phyloP scores from a whole-genome alignment of 64 coral and sea anemone genomes.

The Montipora foliosa region DNA sequence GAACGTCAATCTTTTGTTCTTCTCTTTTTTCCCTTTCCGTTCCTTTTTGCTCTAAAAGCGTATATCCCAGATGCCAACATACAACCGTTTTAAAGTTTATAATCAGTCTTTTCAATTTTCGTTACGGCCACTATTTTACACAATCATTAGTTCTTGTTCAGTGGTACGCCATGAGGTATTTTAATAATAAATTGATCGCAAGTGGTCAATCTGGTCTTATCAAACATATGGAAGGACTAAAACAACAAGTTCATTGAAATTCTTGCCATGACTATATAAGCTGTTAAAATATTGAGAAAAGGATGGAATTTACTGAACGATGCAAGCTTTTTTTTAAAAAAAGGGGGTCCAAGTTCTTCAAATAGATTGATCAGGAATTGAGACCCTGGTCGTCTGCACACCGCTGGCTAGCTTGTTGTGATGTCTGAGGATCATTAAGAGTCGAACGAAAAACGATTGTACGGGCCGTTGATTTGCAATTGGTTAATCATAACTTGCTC shows the following conservation, averaged over 20 bases:
- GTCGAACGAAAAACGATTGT: too few relatives aligned
- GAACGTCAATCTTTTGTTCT: neutral
- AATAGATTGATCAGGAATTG: too few relatives aligned
- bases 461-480: too few relatives aligned
- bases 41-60: too few relatives aligned
- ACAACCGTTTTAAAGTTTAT: neutral
- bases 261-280: neutral
- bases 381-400: too few relatives aligned
- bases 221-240: neutral
- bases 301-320: neutral
- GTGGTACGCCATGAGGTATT: neutral
- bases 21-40: neutral
- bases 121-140: neutral
- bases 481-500: too few relatives aligned
- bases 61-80: too few relatives aligned
- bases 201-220: constrained; percentile 11
- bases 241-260: too few relatives aligned
- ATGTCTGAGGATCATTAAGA: too few relatives aligned
- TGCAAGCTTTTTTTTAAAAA: neutral
- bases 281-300: neutral
- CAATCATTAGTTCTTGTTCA: neutral
- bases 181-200: constrained; percentile 11
- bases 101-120: neutral
- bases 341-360: neutral
- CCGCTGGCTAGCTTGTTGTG: too few relatives aligned